Evolutionary conservation across 2,113 vertebrate species (phyloP).

Genomic region (Pagrus major): DNA sequence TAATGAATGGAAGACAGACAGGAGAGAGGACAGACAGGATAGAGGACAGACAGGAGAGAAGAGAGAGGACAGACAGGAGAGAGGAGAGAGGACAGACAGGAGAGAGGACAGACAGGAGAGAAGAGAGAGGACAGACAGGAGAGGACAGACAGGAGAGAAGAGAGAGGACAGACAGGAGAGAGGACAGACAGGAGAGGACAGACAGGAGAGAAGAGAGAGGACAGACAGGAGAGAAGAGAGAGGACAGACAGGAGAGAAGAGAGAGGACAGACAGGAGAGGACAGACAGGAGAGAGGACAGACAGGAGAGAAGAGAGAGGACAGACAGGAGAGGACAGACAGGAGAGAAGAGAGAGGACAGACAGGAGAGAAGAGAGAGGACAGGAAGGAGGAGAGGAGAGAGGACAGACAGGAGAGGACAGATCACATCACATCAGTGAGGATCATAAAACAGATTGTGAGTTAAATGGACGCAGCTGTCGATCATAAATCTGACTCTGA

Average conservation of each 20-base stretch:
- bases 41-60: no score
- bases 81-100: no score
- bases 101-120: background rate
- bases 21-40: background rate
- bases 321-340: background rate
- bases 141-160: background rate
- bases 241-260: no score
- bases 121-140: no score
- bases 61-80: no score
- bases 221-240: no score
- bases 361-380: no score
- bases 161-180: no score
- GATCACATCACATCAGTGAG: background rate
- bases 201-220: no score
- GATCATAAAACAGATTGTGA: conserved; percentile 9
- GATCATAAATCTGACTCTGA: conserved; percentile 4
- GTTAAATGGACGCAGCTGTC: background rate
- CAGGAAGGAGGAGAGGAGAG: no score
- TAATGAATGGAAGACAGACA: no score
- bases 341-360: background rate
- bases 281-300: background rate
- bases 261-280: background rate
- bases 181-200: background rate
- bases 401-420: background rate
- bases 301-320: no score